Evolutionary conservation across 2,888 invertebrate species (phyloP).

Genomic region (Hoplodrina ambigua): DNA sequence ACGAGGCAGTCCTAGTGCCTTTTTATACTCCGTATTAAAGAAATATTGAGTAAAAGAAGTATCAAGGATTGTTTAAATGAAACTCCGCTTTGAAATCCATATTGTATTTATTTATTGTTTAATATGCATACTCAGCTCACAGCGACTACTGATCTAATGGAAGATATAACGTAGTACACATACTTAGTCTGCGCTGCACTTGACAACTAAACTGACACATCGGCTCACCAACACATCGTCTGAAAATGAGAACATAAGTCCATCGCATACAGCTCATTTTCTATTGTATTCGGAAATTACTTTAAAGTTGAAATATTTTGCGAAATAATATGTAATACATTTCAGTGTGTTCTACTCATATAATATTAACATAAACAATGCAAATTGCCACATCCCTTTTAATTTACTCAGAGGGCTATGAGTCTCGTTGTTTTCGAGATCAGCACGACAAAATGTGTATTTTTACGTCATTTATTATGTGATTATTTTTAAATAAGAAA

Average conservation of each 20-base stretch:
- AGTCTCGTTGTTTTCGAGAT: constrained; percentile 16
- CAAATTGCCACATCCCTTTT: constrained; percentile 9
- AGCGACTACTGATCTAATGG: constrained; percentile 88
- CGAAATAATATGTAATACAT: background rate
- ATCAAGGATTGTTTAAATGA: constrained; percentile 40
- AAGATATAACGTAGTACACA: constrained; percentile 84
- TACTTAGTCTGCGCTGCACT: constrained; percentile 77
- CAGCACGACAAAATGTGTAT: background rate
- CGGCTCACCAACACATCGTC: background rate
- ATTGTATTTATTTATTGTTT: constrained; percentile 82
- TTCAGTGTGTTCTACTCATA: background rate
- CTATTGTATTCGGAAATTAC: accelerated
- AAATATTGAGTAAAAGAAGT: too few species aligned
- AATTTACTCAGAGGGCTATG: background rate
- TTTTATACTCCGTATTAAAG: too few species aligned
- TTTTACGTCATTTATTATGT: too few species aligned
- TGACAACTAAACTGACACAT: constrained; percentile 43
- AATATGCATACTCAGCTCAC: constrained; percentile 87
- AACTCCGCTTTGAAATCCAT: constrained; percentile 63
- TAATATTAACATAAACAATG: background rate
- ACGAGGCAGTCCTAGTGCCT: too few species aligned
- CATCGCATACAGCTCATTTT: background rate
- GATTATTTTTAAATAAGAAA: background rate
- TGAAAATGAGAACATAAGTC: background rate
- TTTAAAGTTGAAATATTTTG: constrained; percentile 7